These are phyloP conservation scores for Lochmaea crataegi DNA, from an alignment of 2,888 invertebrate species.

Conservation along the genomic window DNA sequence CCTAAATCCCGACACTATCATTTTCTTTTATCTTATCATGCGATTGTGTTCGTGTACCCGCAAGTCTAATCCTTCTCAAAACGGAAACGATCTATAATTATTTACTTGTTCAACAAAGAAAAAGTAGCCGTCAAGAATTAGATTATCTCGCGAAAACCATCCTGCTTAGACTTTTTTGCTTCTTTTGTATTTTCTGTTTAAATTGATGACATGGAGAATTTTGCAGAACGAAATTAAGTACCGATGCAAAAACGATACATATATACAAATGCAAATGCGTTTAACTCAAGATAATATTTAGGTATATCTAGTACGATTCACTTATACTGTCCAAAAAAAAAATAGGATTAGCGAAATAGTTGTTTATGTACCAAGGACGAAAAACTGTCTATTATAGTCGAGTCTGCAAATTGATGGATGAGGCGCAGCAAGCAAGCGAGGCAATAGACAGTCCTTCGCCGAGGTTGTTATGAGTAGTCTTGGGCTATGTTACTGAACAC, in stretches of 20 bases:
- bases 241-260: constrained; percentile 1
- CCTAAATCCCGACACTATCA: constrained; percentile 12
- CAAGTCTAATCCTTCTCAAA: constrained; percentile 44
- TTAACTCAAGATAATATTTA: background rate
- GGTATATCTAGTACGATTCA: no score
- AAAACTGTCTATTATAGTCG: no score
- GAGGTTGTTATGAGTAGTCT: no score
- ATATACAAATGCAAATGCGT: background rate
- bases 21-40: constrained; percentile 43
- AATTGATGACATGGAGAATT: constrained; percentile 41
- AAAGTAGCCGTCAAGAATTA: constrained; percentile 41
- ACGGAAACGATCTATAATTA: constrained; percentile 42
- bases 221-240: constrained; percentile 5
- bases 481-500: no score
- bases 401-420: no score
- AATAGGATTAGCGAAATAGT: no score
- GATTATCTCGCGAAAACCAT: constrained; percentile 37
- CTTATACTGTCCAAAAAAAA: no score
- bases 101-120: constrained; percentile 43
- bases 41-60: constrained; percentile 43
- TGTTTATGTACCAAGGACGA: no score
- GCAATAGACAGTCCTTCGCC: no score
- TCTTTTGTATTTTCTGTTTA: constrained; percentile 28
- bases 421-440: no score
- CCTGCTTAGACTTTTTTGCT: constrained; percentile 27